A percentile compares a stretch with the other conserved stretches of the same genome.
These are phyloP conservation scores for Pyrgus malvae DNA, from an alignment of 2,888 invertebrate species.

Conservation along the genomic window DNA sequence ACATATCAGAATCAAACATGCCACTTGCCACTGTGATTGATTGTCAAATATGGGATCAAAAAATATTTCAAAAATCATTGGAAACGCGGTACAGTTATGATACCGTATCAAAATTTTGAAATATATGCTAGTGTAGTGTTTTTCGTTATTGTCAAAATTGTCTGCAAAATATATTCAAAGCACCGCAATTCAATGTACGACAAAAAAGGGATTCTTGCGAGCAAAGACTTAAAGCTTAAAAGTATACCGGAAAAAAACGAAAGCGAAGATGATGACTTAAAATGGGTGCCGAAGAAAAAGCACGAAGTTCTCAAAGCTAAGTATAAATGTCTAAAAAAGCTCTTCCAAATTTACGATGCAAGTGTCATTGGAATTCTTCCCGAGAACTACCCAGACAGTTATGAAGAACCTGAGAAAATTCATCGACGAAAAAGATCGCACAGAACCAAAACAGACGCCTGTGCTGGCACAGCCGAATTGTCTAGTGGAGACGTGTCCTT, in stretches of 20 bases:
- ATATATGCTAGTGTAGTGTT: constrained; percentile 54
- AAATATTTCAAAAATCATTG: constrained; percentile 38
- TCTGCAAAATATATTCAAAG: constrained; percentile 41
- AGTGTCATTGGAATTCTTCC: constrained; percentile 65
- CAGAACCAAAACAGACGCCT: constrained; percentile 62
- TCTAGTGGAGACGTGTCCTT: constrained; percentile 46
- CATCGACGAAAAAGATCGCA: constrained; percentile 53
- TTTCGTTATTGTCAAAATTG: constrained; percentile 56
- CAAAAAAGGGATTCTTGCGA: constrained; percentile 48
- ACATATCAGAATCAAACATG: constrained; percentile 26
- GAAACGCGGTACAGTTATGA: constrained; percentile 54
- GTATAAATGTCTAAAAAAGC: constrained; percentile 71
- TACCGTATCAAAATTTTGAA: constrained; percentile 61
- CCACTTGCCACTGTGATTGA: constrained; percentile 52
- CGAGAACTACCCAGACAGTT: constrained; percentile 37
- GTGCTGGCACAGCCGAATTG: constrained; percentile 55
- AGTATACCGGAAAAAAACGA: constrained; percentile 62
- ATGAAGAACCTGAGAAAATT: constrained; percentile 26
- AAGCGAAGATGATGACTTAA: constrained; percentile 45
- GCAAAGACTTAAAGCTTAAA: too few species aligned
- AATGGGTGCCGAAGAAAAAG: constrained; percentile 75
- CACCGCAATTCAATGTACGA: constrained; percentile 45
- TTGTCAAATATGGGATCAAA: constrained; percentile 29
- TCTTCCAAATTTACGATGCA: constrained; percentile 72
- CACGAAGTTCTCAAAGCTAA: constrained; percentile 73